phyloP scores from a whole-genome alignment of 2,888 invertebrate genomes.

The Branchipolynoe longqiensis region DNA sequence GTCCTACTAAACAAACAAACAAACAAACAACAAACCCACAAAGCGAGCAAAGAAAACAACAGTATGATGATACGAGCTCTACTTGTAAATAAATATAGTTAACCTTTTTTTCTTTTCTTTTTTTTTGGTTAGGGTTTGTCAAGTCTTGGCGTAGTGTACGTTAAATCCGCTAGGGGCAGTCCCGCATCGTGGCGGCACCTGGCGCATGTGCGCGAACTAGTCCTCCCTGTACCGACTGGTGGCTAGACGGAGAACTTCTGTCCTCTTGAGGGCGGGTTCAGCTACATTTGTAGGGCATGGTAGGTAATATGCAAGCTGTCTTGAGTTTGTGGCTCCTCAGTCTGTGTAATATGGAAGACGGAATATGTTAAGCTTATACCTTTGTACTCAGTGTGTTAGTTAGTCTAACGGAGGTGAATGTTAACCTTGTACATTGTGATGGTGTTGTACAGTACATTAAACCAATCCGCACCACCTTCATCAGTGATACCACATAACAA shows the following conservation, averaged over 20 bases:
- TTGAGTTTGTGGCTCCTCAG: neutral
- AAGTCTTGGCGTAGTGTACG: constrained; percentile 2
- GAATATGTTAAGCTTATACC: constrained; percentile 46
- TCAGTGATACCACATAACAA: constrained; percentile 43
- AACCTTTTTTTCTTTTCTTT: too few species aligned
- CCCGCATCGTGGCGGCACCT: neutral
- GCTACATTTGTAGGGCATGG: neutral
- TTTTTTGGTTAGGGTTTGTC: too few species aligned
- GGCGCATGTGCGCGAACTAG: neutral
- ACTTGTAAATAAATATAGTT: too few species aligned
- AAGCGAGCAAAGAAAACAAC: too few species aligned
- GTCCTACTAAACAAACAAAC: neutral
- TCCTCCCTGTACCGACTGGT: neutral
- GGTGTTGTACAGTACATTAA: constrained; percentile 25
- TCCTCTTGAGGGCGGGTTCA: neutral
- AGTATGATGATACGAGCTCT: too few species aligned
- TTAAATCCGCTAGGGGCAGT: constrained; percentile 4
- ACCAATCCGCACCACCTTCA: constrained; percentile 32
- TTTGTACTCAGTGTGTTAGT: constrained; percentile 42
- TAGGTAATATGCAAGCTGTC: constrained; percentile 43
- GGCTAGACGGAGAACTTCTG: too few species aligned
- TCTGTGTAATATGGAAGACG: constrained; percentile 29
- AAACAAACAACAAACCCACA: too few species aligned
- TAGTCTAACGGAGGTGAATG: constrained; percentile 36
- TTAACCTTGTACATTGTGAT: constrained; percentile 29